Base-by-base conservation (phyloP, 2,888 invertebrate genomes). In the Disparrhopalites patrizii region DNA sequence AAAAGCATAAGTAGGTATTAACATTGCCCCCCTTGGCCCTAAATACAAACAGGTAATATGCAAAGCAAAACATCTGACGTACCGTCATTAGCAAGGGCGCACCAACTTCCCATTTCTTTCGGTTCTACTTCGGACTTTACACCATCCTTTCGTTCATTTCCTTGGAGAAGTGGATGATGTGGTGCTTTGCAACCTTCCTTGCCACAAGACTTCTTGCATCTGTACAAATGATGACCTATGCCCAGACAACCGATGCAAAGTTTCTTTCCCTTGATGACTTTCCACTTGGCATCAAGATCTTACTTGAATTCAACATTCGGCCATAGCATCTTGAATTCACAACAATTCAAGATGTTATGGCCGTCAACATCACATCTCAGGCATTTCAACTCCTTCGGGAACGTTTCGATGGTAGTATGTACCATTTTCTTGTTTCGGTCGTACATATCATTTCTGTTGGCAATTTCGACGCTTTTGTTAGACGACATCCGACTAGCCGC, bases 291-390 rank as follows among this genome's bases (percentile, higher is more conserved):
- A n/a, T n/a, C n/a, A n/a, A n/a, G n/a, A n/a, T n/a, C n/a, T n/a
- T n/a, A n/a, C n/a, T n/a, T n/a, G n/a, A n/a, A n/a, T n/a, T n/a
- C n/a, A n/a, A n/a, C n/a, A n/a, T n/a, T n/a, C n/a, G n/a, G n/a
- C n/a, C n/a, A n/a, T n/a, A n/a, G n/a, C n/a, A n/a, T n/a, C n/a
- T n/a, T n/a, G n/a, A n/a, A n/a, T n/a, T n/a, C n/a, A n/a, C n/a
- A n/a, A n/a, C n/a, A n/a, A n/a, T n/a, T n/a, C n/a, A n/a, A n/a
- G n/a, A n/a, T n/a, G n/a, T n/a, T n/a, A n/a, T n/a, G n/a, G n/a
- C n/a, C n/a, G n/a, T n/a, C n/a, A n/a, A 13, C 23, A 13, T 18
- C 68, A 20, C 1, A 36, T 62, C 1, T 69, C 69, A 2, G 71
- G 69, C 0, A 63, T 2, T 0, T 68, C 33, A 52, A 47, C 51